A percentile compares a stretch with the other conserved stretches of the same genome.
Conservation (phyloP, 2,113 vertebrate species). For the Amblyopsis rosae region DNA sequence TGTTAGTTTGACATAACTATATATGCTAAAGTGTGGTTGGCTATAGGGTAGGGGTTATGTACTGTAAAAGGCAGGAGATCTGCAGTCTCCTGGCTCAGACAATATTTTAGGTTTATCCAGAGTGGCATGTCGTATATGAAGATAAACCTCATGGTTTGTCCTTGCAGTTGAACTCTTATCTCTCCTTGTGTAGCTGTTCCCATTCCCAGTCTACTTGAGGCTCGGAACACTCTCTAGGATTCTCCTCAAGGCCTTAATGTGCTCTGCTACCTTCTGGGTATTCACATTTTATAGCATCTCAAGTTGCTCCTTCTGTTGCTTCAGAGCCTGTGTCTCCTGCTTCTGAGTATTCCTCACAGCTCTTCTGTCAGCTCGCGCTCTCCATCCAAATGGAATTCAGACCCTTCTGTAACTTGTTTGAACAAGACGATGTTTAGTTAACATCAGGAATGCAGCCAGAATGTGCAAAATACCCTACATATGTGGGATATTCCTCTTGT, state of each 20-base stretch:
- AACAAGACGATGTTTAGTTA: conserved; percentile 1
- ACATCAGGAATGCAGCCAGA: neutral
- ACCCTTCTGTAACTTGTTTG: conserved; percentile 8
- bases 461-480: neutral
- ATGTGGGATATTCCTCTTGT: neutral
- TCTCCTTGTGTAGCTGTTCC: conserved; percentile 57
- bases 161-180: conserved; percentile 29
- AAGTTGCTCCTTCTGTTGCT: conserved; percentile 66
- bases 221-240: conserved; percentile 62
- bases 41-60: no score
- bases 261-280: conserved; percentile 58
- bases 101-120: no score
- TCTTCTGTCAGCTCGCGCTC: conserved; percentile 65
- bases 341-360: conserved; percentile 69
- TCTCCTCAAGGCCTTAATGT: conserved; percentile 61
- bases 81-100: no score
- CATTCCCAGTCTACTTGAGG: conserved; percentile 53
- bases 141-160: neutral
- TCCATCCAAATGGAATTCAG: conserved; percentile 37
- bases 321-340: conserved; percentile 65
- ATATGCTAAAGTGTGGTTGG: no score
- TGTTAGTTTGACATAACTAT: no score
- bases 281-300: conserved; percentile 49
- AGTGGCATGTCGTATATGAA: no score
- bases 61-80: no score